These are phyloP conservation scores for Frankliniella fusca DNA, from an alignment of 2,888 invertebrate genomes.

Conservation along the genomic window DNA sequence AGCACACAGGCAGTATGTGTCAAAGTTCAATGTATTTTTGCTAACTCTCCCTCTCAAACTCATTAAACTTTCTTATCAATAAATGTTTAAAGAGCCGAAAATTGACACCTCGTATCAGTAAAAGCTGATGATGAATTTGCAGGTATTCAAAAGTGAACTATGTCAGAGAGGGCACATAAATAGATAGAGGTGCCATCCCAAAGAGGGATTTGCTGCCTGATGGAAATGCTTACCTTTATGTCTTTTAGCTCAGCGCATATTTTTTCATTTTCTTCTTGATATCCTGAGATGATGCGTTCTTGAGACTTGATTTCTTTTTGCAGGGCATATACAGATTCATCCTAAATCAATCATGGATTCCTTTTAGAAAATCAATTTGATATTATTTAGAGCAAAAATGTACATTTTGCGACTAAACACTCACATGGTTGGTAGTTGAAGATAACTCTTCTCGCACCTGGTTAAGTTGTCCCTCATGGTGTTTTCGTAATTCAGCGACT, in stretches of 20 bases:
- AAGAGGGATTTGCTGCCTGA: too few species aligned
- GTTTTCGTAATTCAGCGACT: background rate
- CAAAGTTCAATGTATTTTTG: background rate
- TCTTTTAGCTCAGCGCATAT: conserved; percentile 45
- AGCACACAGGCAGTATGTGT: conserved; percentile 8
- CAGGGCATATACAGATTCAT: conserved; percentile 31
- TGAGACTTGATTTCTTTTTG: conserved; percentile 42
- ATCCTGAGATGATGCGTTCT: conserved; percentile 43
- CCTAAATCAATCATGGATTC: background rate
- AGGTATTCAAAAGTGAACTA: background rate
- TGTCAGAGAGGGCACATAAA: background rate
- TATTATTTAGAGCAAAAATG: background rate
- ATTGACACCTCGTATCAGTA: background rate
- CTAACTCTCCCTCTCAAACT: background rate
- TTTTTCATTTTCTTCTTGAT: conserved; percentile 47
- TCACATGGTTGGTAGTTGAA: background rate
- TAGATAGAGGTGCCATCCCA: too few species aligned
- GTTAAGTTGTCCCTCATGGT: background rate
- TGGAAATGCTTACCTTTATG: conserved; percentile 45
- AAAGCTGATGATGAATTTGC: background rate
- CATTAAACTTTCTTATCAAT: background rate
- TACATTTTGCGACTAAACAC: background rate
- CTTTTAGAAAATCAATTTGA: background rate
- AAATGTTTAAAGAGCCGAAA: background rate
- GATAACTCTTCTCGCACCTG: background rate